Conservation (phyloP, 2,797 vertebrate species). For the Siniperca obscura region DNA sequence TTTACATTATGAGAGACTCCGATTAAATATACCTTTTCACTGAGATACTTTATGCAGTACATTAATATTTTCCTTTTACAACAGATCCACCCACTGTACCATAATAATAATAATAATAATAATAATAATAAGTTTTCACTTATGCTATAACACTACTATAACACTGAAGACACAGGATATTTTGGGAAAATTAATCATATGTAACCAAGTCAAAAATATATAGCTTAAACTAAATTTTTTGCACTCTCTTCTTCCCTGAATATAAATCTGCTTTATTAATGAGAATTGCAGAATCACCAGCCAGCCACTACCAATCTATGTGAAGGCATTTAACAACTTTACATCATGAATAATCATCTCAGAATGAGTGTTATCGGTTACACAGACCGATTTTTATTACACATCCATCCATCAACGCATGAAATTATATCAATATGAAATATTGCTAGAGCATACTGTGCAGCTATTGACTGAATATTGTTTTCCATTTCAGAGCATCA, state of each 20-base stretch:
- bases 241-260: not conserved
- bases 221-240: not conserved
- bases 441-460: slow-evolving; percentile 36
- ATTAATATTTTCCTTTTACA: not conserved
- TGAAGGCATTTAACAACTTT: slow-evolving; percentile 27
- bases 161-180: not conserved
- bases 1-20: not conserved
- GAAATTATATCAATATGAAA: slow-evolving; percentile 56
- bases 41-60: not conserved
- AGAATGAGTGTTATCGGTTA: slow-evolving; percentile 30
- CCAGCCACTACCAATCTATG: not conserved
- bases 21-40: not conserved
- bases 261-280: not conserved
- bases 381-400: slow-evolving; percentile 42
- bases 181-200: not conserved
- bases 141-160: no score
- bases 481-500: slow-evolving; percentile 51
- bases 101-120: no score
- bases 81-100: not conserved
- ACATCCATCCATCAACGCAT: slow-evolving; percentile 50
- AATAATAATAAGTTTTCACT: no score
- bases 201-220: not conserved
- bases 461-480: slow-evolving; percentile 61
- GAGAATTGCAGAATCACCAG: not conserved
- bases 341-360: slow-evolving; percentile 43